Base-by-base conservation (phyloP, 2,113 vertebrate species). In the Condylura cristata region DNA sequence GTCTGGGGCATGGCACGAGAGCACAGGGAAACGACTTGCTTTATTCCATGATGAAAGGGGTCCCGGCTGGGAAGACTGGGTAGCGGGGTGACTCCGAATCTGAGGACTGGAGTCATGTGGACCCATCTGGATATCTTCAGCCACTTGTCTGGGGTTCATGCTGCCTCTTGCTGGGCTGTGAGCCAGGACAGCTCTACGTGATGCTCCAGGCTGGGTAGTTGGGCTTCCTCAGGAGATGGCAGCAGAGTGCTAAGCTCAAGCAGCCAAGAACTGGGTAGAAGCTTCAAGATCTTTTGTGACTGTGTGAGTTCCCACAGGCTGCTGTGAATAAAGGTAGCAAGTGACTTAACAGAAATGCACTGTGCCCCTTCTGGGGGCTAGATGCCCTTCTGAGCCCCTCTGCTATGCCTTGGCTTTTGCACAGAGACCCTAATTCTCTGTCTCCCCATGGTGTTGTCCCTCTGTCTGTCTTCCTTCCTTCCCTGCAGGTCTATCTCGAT, bases 221-320 rank as follows among this genome's bases (percentile, higher is more conserved):
- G 32, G 39, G 48, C 56, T 90, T 92, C 75, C 71, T 90, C 44
- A 5, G 66, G 28, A 93, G 79, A 89, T 61, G 91, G 79, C 2
- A 0, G 53, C 74, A 18, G 70, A 28, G 60, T 44, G 66, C 32
- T 56, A 34, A 71, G 46, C 1, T 30, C 34, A 8, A 71, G 68
- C 48, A 51, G 48, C 16, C 14, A 16, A 51, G 48, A 51, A 51
- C 48, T 16, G 17, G 41, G 48, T 30, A 8, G 34, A 70, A 76
- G 68, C 66, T 8, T 0, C 17, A 18, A 12, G 53, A 34, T 14
- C 61, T n/a, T 46, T 68, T 41, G 18, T 24, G 65, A 30, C 48
- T 48, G 8, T 22, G n/a, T 39, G 39, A 9, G 48, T 17, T 58
- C 60, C 8, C 10, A 20, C 20, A 13, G n/a, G 61, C 34, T 61